A percentile compares a stretch with the other conserved stretches of the same genome.
Evolutionary conservation across 1,140 invertebrate species (phyloP).

Genomic region (Drosophila oshimai): DNA sequence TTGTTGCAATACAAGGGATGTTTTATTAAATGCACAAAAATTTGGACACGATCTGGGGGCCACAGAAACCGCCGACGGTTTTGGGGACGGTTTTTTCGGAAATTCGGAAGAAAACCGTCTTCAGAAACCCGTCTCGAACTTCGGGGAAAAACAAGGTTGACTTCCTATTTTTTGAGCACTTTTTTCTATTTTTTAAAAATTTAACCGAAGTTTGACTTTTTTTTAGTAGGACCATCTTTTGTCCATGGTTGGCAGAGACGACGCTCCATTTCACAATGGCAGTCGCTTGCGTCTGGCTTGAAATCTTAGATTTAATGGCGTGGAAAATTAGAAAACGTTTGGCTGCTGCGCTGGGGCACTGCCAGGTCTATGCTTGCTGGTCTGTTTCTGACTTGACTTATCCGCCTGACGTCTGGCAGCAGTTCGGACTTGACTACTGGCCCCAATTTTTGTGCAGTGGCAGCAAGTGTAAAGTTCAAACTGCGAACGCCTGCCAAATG

Average conservation of each 20-base stretch:
- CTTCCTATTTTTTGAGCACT: too few species aligned
- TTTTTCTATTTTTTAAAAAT: too few species aligned
- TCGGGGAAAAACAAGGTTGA: too few species aligned
- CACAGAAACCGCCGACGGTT: too few species aligned
- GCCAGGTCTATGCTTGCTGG: neutral
- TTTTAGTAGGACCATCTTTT: neutral
- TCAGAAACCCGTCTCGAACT: too few species aligned
- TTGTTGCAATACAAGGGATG: too few species aligned
- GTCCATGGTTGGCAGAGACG: neutral
- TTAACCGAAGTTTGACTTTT: too few species aligned
- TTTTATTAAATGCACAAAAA: too few species aligned
- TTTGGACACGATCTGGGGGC: too few species aligned
- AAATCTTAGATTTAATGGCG: conserved; percentile 69
- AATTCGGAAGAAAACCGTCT: too few species aligned
- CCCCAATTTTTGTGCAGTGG: conserved; percentile 49
- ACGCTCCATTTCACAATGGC: conserved; percentile 28
- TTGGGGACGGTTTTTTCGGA: too few species aligned
- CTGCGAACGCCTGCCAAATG: conserved; percentile 47
- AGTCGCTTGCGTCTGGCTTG: conserved; percentile 52
- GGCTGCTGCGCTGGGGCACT: conserved; percentile 4
- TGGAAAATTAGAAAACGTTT: conserved; percentile 76
- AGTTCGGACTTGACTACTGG: conserved; percentile 44
- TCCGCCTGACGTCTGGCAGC: conserved; percentile 39
- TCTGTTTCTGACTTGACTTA: neutral
- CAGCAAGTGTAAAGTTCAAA: conserved; percentile 16